phyloP scores from a whole-genome alignment of 1,140 invertebrate genomes.

The Drosophila saltans region DNA sequence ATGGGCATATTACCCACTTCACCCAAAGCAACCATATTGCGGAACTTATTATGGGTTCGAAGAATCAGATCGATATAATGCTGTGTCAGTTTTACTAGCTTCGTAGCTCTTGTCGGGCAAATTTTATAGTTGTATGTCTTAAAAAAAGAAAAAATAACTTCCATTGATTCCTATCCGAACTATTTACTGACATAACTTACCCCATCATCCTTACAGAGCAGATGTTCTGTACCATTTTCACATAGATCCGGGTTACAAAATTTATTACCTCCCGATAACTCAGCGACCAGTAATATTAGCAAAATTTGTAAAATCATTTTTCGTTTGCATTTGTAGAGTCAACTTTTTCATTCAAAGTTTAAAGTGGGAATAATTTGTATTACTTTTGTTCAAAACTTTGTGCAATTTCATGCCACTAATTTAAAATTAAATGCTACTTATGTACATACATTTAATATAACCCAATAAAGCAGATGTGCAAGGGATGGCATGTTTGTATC shows the following conservation, averaged over 20 bases:
- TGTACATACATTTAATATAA: too few relatives aligned
- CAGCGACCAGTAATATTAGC: background rate
- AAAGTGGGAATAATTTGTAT: too few relatives aligned
- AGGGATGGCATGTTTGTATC: too few relatives aligned
- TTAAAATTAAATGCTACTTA: too few relatives aligned
- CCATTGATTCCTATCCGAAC: background rate
- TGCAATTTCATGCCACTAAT: too few relatives aligned
- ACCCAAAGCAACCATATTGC: conserved; percentile 19
- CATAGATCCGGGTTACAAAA: conserved; percentile 13
- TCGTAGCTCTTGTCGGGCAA: background rate
- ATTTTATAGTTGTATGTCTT: background rate
- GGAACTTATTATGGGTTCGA: conserved; percentile 15
- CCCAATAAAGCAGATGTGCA: too few relatives aligned
- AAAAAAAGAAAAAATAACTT: background rate
- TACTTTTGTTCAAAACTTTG: too few relatives aligned
- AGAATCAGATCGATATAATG: conserved; percentile 1
- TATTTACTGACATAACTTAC: background rate
- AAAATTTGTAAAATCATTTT: background rate
- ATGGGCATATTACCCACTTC: background rate
- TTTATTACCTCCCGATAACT: background rate
- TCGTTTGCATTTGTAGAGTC: background rate
- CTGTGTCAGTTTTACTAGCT: background rate
- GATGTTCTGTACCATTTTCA: background rate
- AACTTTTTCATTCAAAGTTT: too few relatives aligned
- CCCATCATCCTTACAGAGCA: conserved; percentile 19